phyloP scores from a whole-genome alignment of 1,140 invertebrate genomes.

The Rhagoletis zephyria region DNA sequence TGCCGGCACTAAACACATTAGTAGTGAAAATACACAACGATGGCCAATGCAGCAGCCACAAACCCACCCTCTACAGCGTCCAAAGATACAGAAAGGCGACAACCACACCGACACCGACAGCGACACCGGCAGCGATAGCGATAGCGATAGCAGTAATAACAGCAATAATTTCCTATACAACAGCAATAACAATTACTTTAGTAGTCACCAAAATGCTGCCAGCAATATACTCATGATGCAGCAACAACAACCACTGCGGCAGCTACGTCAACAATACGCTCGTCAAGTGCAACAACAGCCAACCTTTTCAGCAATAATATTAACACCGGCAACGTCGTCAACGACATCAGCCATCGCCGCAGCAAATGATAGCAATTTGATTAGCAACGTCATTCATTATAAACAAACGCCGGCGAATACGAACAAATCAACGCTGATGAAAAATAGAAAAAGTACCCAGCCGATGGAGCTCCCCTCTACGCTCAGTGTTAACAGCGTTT shows the following conservation, averaged over 20 bases:
- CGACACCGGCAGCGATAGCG: too few relatives aligned
- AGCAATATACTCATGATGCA: not conserved
- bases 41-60: not conserved
- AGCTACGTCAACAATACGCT: not conserved
- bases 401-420: not conserved
- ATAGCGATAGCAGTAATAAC: not conserved
- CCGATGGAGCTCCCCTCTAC: not conserved
- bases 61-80: not conserved
- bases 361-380: not conserved
- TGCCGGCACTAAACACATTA: not conserved
- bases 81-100: not conserved
- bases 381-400: not conserved
- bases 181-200: not conserved
- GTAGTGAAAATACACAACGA: not conserved
- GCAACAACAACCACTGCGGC: not conserved
- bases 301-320: not conserved
- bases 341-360: not conserved
- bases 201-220: not conserved
- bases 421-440: not conserved
- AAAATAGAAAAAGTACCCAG: not conserved
- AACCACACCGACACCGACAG: too few relatives aligned
- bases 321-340: not conserved
- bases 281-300: slow-evolving; percentile 39
- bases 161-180: not conserved
- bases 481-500: not conserved